A percentile compares a stretch with the other conserved stretches of the same genome.
phyloP scores from a whole-genome alignment of 2,797 vertebrate species.

The Hapalemur alaotrensis region DNA sequence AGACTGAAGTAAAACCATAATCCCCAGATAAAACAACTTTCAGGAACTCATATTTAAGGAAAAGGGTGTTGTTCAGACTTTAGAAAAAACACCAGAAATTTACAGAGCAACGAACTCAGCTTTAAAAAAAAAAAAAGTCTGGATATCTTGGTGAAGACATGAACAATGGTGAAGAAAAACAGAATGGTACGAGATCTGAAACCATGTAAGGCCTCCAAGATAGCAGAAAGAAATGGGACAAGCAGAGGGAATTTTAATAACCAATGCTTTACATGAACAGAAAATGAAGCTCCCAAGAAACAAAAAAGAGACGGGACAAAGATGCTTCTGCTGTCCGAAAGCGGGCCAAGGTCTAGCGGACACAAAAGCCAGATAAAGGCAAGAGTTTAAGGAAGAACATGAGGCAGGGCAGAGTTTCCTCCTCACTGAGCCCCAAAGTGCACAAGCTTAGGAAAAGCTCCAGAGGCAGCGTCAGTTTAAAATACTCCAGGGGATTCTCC shows the following conservation, averaged over 20 bases:
- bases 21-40: background rate
- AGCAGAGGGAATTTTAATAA: accelerated
- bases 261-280: background rate
- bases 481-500: background rate
- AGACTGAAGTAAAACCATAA: background rate
- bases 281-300: background rate
- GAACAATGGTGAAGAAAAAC: background rate
- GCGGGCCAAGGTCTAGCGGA: background rate
- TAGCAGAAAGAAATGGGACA: background rate
- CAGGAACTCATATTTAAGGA: background rate
- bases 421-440: background rate
- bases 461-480: background rate
- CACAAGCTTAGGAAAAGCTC: background rate
- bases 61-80: background rate
- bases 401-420: background rate
- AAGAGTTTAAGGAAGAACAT: background rate
- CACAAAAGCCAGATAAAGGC: background rate
- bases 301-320: background rate
- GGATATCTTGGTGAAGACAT: background rate
- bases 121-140: background rate
- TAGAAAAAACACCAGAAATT: background rate
- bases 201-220: background rate
- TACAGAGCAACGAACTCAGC: background rate
- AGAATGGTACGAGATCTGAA: background rate
- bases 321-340: background rate